Base-by-base conservation (phyloP, 2,797 vertebrate genomes). In the Florisuga fusca region DNA sequence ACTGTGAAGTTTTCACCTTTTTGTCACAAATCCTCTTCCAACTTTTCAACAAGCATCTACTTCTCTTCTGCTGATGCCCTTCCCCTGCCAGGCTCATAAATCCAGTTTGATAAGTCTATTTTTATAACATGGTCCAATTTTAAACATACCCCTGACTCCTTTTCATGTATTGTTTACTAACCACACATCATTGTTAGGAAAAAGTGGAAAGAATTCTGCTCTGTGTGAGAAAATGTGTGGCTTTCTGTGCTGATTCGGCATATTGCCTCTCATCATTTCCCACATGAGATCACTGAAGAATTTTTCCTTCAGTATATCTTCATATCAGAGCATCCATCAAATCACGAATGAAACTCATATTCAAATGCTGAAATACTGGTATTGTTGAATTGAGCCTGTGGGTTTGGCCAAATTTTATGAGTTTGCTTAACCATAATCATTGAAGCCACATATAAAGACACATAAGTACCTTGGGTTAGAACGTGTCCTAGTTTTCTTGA, bases 101-200 rank as follows among this genome's bases (percentile, higher is more conserved):
- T 73, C 27, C 48, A 61, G 7, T 15, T 57, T 88, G 67, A 79
- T 53, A 90, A 33, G 33, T 93, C 63, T 82, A 66, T 88, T 94
- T 96, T 94, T 88, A 84, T 54, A 93, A 57, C 31, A 89, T 59
- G 34, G 79, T 64, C 17, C 11, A 73, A 64, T 92, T 96, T 93
- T 78, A 79, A 91, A 71, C 74, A 90, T 43, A 67, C 38, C 26
- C 21, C 34, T 77, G 15, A 18, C 89, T 89, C 38, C 62, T 86
- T 62, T 84, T 71, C 74, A 88, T 82, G 45, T 79, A 67, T 92
- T 95, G 82, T 92, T 96, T 95, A 88, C 91, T 88, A 88, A 84
- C 45, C 4, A 20, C 63, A 69, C 26, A 71, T 69, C 61, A 54
- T 17, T 90, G 25, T 45, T 26, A 69, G 25, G 21, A 46, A 31